A percentile compares a stretch with the other conserved stretches of the same genome.
Evolutionary conservation across 2,888 invertebrate genomes (phyloP).

Genomic region (Philaethria dido): DNA sequence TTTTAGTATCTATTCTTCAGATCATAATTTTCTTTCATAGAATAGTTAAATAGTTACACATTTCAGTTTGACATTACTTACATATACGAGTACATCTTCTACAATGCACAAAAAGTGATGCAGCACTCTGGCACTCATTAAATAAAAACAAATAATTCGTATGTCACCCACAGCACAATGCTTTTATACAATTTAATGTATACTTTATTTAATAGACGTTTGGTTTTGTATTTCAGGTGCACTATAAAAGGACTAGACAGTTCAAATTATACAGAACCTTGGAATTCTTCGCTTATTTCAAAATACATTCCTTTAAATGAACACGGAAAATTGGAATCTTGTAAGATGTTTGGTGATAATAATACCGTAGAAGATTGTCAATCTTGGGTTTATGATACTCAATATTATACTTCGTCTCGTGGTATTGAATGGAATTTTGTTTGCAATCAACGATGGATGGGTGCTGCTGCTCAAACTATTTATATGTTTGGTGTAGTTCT

Average conservation of each 20-base stretch:
- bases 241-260: conserved; percentile 83
- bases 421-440: conserved; percentile 94
- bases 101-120: conserved; percentile 6
- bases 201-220: conserved; percentile 27
- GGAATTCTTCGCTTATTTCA: conserved; percentile 81
- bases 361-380: conserved; percentile 64
- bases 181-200: neutral
- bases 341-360: conserved; percentile 81
- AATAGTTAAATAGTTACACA: neutral
- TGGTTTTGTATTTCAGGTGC: conserved; percentile 79
- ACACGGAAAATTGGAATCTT: conserved; percentile 85
- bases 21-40: neutral
- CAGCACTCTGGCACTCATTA: conserved; percentile 18
- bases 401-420: conserved; percentile 88
- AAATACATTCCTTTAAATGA: conserved; percentile 83
- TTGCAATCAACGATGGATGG: conserved; percentile 92
- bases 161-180: neutral
- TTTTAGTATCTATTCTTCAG: neutral
- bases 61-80: conserved; percentile 14
- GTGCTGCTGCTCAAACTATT: conserved; percentile 89
- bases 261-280: conserved; percentile 73
- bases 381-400: conserved; percentile 89
- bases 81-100: conserved; percentile 5
- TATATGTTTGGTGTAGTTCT: conserved; percentile 94
- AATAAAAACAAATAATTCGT: conserved; percentile 16